These are phyloP conservation scores for Rotaria macrura DNA, from an alignment of 2,888 invertebrate genomes.

Conservation along the genomic window DNA sequence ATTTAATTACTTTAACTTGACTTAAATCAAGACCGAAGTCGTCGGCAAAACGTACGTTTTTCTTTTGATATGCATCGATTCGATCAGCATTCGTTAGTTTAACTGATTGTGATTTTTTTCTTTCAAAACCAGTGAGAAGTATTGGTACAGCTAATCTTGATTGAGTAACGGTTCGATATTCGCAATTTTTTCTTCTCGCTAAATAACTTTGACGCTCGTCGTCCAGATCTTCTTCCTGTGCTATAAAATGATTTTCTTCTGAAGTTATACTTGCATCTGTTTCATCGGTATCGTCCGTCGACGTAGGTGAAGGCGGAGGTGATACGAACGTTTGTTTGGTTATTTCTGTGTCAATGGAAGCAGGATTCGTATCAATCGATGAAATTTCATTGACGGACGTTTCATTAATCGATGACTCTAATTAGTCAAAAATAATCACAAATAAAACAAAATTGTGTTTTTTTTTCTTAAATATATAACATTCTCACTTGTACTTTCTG, in stretches of 20 bases:
- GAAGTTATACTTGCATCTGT: background rate
- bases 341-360: background rate
- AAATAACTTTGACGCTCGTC: background rate
- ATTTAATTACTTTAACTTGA: slow-evolving; percentile 26
- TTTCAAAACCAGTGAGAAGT: background rate
- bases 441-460: no score
- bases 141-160: background rate
- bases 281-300: background rate
- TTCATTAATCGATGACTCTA: background rate
- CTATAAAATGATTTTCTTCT: background rate
- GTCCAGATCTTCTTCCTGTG: background rate
- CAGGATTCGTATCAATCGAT: background rate
- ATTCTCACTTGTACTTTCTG: background rate
- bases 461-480: background rate
- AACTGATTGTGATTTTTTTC: background rate
- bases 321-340: background rate
- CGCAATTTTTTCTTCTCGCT: background rate
- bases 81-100: background rate
- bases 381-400: background rate
- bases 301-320: background rate
- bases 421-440: background rate
- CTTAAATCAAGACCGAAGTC: slow-evolving; percentile 28
- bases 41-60: slow-evolving; percentile 29
- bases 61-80: background rate
- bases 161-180: background rate